phyloP scores from a whole-genome alignment of 2,113 vertebrate genomes.

The human region DNA sequence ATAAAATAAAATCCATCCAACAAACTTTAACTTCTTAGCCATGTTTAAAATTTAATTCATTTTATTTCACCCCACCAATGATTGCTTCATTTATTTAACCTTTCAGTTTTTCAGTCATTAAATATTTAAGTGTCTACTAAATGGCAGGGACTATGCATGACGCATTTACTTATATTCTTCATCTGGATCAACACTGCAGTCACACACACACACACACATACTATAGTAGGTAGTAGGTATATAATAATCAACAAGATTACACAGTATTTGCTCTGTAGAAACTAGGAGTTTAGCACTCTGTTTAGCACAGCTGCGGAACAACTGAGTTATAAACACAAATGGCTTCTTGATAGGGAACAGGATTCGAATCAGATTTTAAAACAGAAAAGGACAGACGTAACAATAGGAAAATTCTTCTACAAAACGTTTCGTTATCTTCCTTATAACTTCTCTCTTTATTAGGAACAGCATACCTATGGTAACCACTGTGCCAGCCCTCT shows the following conservation, averaged over 20 bases:
- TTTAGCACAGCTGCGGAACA: not conserved
- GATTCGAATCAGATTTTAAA: slow-evolving; percentile 59
- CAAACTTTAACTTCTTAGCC: not conserved
- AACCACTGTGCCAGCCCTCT: not conserved
- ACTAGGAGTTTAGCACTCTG: not conserved
- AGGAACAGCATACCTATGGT: not conserved
- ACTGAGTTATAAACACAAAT: slow-evolving; percentile 17
- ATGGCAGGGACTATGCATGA: not conserved
- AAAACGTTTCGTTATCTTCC: not conserved
- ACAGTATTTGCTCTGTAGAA: not conserved
- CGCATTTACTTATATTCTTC: slow-evolving; percentile 23
- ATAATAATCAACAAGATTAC: not conserved
- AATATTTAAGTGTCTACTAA: not conserved
- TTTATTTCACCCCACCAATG: not conserved
- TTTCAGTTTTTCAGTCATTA: not conserved
- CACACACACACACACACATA: not conserved
- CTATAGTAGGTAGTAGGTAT: not conserved
- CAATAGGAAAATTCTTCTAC: slow-evolving; percentile 51
- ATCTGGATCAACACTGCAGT: not conserved
- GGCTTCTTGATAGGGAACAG: not conserved
- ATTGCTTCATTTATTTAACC: slow-evolving; percentile 22
- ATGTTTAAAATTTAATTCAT: not conserved
- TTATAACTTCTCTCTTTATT: slow-evolving; percentile 23
- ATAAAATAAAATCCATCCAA: slow-evolving; percentile 32
- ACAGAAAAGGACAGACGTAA: slow-evolving; percentile 23